These are phyloP conservation scores for Sinocyclocheilus maitianheensis DNA, from an alignment of 2,113 vertebrate genomes.

Conservation along the genomic window DNA sequence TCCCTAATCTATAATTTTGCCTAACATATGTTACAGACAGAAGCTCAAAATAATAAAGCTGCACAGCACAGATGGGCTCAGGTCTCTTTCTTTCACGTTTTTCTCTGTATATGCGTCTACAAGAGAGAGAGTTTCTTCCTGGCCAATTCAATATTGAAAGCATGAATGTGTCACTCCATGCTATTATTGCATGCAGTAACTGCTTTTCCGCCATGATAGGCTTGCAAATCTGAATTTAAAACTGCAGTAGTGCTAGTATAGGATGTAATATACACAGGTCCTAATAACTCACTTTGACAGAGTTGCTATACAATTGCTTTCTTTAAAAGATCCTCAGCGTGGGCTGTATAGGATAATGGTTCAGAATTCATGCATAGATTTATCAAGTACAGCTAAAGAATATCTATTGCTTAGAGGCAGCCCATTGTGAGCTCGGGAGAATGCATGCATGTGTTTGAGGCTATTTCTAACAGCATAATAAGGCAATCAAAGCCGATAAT, in stretches of 20 bases:
- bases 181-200: conserved; percentile 30
- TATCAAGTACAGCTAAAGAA: background rate
- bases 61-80: background rate
- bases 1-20: background rate
- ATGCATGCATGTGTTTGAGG: background rate
- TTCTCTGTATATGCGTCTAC: background rate
- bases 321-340: background rate
- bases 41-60: conserved; percentile 16
- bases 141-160: conserved; percentile 15
- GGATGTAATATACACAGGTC: background rate
- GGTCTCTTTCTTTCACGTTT: background rate
- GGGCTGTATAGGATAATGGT: background rate
- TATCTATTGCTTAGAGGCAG: background rate
- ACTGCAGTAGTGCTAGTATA: conserved; percentile 17
- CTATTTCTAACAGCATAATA: background rate
- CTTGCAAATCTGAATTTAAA: conserved; percentile 35
- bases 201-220: conserved; percentile 24
- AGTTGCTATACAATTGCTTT: background rate
- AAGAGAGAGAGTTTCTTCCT: conserved; percentile 1
- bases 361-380: conserved; percentile 26
- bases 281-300: conserved; percentile 4
- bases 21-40: conserved; percentile 15
- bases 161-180: conserved; percentile 11
- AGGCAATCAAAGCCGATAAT: conserved; percentile 19
- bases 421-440: background rate